Evolutionary conservation across 2,888 invertebrate genomes (phyloP), one percentile per base, ranked within the genome.

Genomic region (Dicranocentrus wangi): DNA sequence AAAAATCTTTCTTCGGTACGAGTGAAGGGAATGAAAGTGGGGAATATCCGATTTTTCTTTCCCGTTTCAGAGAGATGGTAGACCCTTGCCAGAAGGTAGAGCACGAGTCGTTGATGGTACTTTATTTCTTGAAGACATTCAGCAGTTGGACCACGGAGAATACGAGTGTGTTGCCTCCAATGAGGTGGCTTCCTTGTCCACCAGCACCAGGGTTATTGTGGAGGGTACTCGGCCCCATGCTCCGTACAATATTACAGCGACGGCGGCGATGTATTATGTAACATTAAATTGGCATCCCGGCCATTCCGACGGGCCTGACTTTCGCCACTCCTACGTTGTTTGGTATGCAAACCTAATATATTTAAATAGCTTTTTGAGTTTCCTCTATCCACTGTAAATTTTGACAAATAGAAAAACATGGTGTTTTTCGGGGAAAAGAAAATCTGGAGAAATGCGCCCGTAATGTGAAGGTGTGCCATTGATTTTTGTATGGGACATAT

Each of bases 181-280:
- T 89, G 97, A 97, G 90, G 97, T 98, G 87, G 96, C 97, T 58
- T 96, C 96, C n/a, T 94, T 98, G 88, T 94, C 96, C 77, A 93
- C 95, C 19, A 93, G 94, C 86, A 95, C 96, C 65, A 95, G 95
- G 88, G 90, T 96, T 82, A 95, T 96, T 86, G 94, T 96, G 86
- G 95, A 96, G 90, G 97, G 97, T 83, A 98, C 98, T 17, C 96
- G 97, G 88, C 98, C 98, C 17, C 98, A 98, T 90, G 97, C 98
- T 55, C 98, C 98, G 0, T 96, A 96, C 91, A 98, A 98, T 90
- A 93, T 98, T 81, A 94, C 95, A 27, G 97, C 95, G 47, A 93
- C 93, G 61, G 94, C 96, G 55, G 94, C 94, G 0, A 94, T 96
- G 90, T 97, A 96, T 89, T 93, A 95, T 82, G 97, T 97, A 81